Conservation (phyloP, 92 coral and sea anemone genomes). For the Epizoanthus ramosus region DNA sequence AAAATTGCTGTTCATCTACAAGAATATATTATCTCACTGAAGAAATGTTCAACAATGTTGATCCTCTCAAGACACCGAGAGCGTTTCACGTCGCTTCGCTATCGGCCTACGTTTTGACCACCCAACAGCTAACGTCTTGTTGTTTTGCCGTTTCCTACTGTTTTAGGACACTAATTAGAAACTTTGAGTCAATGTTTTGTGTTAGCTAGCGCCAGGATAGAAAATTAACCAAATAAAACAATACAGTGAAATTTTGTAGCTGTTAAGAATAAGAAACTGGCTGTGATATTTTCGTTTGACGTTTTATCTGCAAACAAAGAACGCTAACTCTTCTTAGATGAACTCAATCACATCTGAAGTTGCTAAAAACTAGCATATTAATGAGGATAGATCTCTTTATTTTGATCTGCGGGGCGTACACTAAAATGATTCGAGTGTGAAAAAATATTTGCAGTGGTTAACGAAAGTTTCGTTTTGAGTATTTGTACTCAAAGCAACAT, state of each 20-base stretch:
- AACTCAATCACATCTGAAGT: not conserved
- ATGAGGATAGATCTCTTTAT: not conserved
- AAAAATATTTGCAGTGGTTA: conserved; percentile 16
- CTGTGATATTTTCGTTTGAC: not conserved
- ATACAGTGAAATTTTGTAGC: not conserved
- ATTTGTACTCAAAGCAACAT: conserved; percentile 3
- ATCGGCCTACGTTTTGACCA: not conserved
- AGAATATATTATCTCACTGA: too few relatives aligned
- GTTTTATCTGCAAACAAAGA: not conserved
- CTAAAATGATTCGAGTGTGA: not conserved
- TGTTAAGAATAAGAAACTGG: not conserved
- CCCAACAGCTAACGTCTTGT: not conserved
- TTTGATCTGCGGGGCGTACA: conserved; percentile 1
- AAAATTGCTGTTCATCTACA: too few relatives aligned
- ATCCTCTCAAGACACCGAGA: conserved; percentile 1
- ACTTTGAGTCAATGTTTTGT: not conserved
- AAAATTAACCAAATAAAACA: not conserved
- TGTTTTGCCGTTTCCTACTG: conserved; percentile 17
- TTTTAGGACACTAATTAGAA: not conserved
- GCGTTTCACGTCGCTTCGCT: not conserved
- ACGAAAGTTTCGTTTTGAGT: not conserved
- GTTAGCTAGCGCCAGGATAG: not conserved
- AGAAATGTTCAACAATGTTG: too few relatives aligned
- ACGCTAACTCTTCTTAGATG: not conserved
- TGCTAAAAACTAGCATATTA: conserved; percentile 2